A percentile compares a stretch with the other conserved stretches of the same genome.
phyloP scores from a whole-genome alignment of 2,113 vertebrate species.

The Vombatus ursinus region DNA sequence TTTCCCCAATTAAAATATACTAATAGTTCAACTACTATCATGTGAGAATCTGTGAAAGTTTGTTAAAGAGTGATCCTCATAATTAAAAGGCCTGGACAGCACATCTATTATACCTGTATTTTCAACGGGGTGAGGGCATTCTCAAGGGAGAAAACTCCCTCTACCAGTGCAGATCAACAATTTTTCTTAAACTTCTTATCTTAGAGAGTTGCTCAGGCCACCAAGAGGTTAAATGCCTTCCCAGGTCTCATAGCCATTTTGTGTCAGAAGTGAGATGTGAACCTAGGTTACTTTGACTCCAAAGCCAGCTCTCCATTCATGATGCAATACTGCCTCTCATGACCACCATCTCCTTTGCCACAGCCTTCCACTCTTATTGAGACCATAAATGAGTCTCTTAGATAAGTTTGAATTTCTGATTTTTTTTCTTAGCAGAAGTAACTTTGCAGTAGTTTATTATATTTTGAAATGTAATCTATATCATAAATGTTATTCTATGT shows the following conservation, averaged over 20 bases:
- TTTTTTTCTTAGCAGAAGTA: conserved; percentile 49
- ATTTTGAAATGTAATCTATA: not conserved
- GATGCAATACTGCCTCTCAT: not conserved
- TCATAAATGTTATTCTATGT: not conserved
- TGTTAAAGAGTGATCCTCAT: conserved; percentile 71
- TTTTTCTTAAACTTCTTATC: not conserved
- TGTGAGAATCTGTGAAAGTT: conserved; percentile 55
- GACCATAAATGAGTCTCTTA: conserved; percentile 70
- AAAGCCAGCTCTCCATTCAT: not conserved
- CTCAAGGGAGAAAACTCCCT: not conserved
- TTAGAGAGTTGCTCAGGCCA: not conserved
- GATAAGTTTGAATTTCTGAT: conserved; percentile 72
- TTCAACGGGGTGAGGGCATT: not conserved
- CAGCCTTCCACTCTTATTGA: conserved; percentile 64
- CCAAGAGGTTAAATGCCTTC: not conserved
- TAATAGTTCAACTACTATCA: not conserved
- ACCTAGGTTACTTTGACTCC: conserved; percentile 59
- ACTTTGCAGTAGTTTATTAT: not conserved
- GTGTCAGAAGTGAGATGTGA: not conserved
- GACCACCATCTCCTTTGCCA: not conserved
- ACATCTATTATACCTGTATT: not conserved
- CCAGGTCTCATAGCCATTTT: not conserved
- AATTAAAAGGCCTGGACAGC: conserved; percentile 22
- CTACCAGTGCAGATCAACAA: conserved; percentile 72
- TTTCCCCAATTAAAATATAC: not conserved